Evolutionary conservation across 2,888 invertebrate genomes (phyloP).

Genomic region (Incurvaria masculella): DNA sequence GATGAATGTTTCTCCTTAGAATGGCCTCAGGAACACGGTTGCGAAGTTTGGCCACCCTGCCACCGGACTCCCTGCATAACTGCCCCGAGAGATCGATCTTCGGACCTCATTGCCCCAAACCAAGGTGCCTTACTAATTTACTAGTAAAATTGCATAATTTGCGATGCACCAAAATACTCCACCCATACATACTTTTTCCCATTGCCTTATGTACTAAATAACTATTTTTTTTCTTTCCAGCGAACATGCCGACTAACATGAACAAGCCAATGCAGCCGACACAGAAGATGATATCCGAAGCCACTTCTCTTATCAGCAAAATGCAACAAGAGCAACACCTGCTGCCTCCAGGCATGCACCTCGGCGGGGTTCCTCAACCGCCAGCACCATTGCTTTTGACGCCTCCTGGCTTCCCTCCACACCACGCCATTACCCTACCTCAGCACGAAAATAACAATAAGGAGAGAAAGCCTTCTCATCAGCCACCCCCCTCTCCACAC

Average conservation of each 20-base stretch:
- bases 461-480: constrained; percentile 53
- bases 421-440: constrained; percentile 67
- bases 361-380: constrained; percentile 45
- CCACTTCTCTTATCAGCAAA: constrained; percentile 62
- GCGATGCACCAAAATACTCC: not conserved
- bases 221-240: constrained; percentile 21
- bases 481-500: constrained; percentile 60
- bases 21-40: not conserved
- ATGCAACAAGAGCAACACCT: constrained; percentile 67
- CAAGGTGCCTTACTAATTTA: not conserved
- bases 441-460: constrained; percentile 61
- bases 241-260: constrained; percentile 62
- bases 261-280: constrained; percentile 76
- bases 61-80: not conserved
- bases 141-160: not conserved
- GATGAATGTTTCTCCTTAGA: not conserved
- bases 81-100: not conserved
- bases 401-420: constrained; percentile 73
- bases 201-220: not conserved
- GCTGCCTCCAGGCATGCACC: constrained; percentile 49
- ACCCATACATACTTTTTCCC: not conserved
- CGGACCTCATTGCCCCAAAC: not conserved
- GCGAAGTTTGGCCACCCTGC: not conserved
- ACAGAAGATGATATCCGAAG: constrained; percentile 73
- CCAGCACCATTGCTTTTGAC: constrained; percentile 67